Base-by-base conservation (phyloP, 64 coral and sea anemone species). In the Stylophora pistillata region DNA sequence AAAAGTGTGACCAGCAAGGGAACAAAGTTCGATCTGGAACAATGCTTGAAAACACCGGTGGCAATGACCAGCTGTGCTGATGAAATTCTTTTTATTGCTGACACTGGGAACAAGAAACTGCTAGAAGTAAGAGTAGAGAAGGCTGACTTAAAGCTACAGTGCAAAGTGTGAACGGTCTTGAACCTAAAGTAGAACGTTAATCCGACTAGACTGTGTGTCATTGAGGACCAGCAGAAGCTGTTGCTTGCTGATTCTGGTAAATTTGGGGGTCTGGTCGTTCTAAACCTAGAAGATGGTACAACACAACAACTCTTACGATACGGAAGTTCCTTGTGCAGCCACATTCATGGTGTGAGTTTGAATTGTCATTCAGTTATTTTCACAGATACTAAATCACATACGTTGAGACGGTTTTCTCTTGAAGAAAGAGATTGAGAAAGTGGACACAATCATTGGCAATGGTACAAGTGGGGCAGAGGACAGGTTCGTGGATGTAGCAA, bases 201-300 rank as follows among this genome's bases (percentile, higher is more conserved):
- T 85, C 80, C 80, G 53, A 91, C 79, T 20, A 56, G 79, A 85
- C 18, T 91, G 10, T 68, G 79, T 74, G 65, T 85, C 80, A 91
- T 91, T 10, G 71, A 91, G 77, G 33, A 25, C 23, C 58, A 91
- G n/a, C 89, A 91, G 13, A 91, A 91, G 12, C 30, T 91, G 26
- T 72, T 85, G 79, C 89, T 86, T 86, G 90, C 90, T 68, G 82
- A 91, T 91, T 91, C 90, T 13, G 81, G 90, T 7, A 76, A 20
- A 55, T 14, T 25, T 58, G 90, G 90, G 18, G 90, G 82, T 26
- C 90, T 91, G 56, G 73, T 91, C 3, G 28, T 86, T n/a, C 11
- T 91, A 15, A 91, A 54, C 57, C 73, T 86, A 10, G 82, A 91
- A 86, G 81, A 91, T 72, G 74, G 90, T 14, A 91, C 81, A 56